Conservation (phyloP, 2,113 vertebrate genomes). For the Cinclus cinclus region DNA sequence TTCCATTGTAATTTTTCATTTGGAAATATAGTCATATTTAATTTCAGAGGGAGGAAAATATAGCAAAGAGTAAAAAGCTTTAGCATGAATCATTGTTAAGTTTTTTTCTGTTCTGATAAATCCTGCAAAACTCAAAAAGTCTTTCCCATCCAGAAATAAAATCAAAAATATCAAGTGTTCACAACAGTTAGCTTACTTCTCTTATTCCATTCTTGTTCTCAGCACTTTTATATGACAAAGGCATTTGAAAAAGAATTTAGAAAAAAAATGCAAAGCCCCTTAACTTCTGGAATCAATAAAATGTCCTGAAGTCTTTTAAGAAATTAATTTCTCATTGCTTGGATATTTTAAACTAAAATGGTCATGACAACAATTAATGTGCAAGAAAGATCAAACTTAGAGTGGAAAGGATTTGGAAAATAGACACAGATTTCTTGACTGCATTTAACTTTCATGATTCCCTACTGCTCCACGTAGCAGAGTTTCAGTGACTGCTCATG, state of each 20-base stretch:
- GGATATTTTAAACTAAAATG: constrained; percentile 24
- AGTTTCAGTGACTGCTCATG: not conserved
- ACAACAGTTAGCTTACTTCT: not conserved
- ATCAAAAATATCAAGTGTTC: not conserved
- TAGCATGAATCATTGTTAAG: not conserved
- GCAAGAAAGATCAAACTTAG: not conserved
- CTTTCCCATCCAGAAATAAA: not conserved
- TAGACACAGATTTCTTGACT: not conserved
- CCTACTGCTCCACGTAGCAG: not conserved
- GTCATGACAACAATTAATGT: not conserved
- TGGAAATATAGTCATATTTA: not conserved
- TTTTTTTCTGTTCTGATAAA: not conserved
- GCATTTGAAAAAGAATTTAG: not conserved
- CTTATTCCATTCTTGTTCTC: not conserved
- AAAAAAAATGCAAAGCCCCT: not conserved
- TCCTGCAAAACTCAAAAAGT: not conserved
- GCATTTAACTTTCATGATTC: not conserved
- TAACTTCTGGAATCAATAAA: constrained; percentile 16
- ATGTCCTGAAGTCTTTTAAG: not conserved
- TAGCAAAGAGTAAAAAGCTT: not conserved
- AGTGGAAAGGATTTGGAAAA: constrained; percentile 1
- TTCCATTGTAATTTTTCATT: not conserved
- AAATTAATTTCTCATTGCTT: not conserved
- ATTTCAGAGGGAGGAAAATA: not conserved
- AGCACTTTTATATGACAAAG: not conserved